These are phyloP conservation scores for Erebia palarica DNA, from an alignment of 2,888 invertebrate genomes.

Conservation along the genomic window DNA sequence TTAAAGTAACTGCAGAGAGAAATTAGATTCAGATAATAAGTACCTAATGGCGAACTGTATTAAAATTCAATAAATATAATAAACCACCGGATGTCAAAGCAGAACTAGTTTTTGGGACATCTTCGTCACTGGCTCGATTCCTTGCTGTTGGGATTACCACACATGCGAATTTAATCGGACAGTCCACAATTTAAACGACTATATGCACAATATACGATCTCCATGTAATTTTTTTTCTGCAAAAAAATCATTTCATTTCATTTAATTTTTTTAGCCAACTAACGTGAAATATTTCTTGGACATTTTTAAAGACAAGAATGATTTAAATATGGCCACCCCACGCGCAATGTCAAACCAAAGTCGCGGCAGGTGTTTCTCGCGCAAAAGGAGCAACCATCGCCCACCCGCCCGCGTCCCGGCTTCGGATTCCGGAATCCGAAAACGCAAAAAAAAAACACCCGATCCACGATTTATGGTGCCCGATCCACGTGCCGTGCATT, in stretches of 20 bases:
- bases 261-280: too few relatives aligned
- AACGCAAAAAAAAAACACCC: slow-evolving; percentile 58
- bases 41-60: neutral
- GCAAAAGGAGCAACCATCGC: slow-evolving; percentile 41
- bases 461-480: slow-evolving; percentile 60
- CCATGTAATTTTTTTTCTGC: too few relatives aligned
- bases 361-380: slow-evolving; percentile 44
- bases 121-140: slow-evolving; percentile 14
- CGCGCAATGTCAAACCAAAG: slow-evolving; percentile 44
- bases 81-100: slow-evolving; percentile 24
- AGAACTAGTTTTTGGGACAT: slow-evolving; percentile 24
- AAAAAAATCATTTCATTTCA: too few relatives aligned
- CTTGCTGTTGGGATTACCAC: neutral
- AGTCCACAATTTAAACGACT: neutral
- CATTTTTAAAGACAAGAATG: too few relatives aligned
- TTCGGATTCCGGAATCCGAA: slow-evolving; percentile 65
- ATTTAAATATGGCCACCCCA: neutral
- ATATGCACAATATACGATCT: neutral
- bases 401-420: slow-evolving; percentile 47
- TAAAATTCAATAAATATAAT: slow-evolving; percentile 18
- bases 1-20: neutral
- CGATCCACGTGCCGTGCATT: slow-evolving; percentile 42
- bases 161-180: neutral
- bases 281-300: too few relatives aligned
- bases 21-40: neutral